Conservation (phyloP, 1,140 invertebrate species). For the Laupala kohalensis region DNA sequence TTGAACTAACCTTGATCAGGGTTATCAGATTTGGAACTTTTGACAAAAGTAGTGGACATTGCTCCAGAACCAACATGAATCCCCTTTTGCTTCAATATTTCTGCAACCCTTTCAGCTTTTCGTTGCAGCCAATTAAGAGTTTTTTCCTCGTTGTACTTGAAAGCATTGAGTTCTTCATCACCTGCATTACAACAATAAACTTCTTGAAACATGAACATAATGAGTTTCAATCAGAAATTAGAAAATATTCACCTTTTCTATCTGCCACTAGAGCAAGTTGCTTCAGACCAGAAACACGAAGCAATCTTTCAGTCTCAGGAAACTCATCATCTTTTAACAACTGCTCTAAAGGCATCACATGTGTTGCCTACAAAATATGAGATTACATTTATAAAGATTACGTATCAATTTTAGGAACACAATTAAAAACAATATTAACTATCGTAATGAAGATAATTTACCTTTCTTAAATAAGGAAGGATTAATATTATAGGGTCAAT, state of each 20-base stretch:
- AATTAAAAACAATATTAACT: not conserved
- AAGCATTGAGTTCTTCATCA: conserved; percentile 51
- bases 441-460: conserved; percentile 17
- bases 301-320: conserved; percentile 38
- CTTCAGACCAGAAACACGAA: conserved; percentile 19
- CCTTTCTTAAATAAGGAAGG: conserved; percentile 36
- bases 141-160: conserved; percentile 65
- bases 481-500: conserved; percentile 57
- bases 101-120: conserved; percentile 46
- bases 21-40: conserved; percentile 38
- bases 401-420: not conserved
- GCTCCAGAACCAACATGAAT: conserved; percentile 51
- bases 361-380: conserved; percentile 24
- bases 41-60: conserved; percentile 55
- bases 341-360: conserved; percentile 55
- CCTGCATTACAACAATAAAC: conserved; percentile 23
- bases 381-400: not conserved
- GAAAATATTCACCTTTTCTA: conserved; percentile 36
- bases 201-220: not conserved
- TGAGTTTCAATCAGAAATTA: not conserved
- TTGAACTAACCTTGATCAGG: conserved; percentile 23
- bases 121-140: conserved; percentile 54
- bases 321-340: conserved; percentile 45
- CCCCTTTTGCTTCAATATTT: conserved; percentile 48
- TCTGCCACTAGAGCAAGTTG: conserved; percentile 40